These are phyloP conservation scores for Gerris lacustris DNA, from an alignment of 2,888 invertebrate genomes.

Conservation along the genomic window DNA sequence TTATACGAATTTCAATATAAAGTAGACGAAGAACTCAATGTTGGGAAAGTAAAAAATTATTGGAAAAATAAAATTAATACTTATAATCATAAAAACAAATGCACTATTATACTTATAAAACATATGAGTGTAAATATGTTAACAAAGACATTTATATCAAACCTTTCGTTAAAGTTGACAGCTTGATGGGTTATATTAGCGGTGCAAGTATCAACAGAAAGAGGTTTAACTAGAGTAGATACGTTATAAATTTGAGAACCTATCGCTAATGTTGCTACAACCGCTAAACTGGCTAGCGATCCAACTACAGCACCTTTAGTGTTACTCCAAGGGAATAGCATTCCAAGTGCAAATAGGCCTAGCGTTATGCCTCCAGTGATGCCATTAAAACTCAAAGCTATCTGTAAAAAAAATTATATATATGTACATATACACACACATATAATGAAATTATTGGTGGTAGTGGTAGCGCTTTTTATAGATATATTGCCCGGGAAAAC, in stretches of 20 bases:
- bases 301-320: slow-evolving; percentile 48
- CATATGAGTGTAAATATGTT: too few species aligned
- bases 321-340: slow-evolving; percentile 80
- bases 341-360: slow-evolving; percentile 75
- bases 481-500: too few species aligned
- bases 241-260: slow-evolving; percentile 45
- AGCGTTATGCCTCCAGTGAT: slow-evolving; percentile 79
- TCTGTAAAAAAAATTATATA: slow-evolving; percentile 36
- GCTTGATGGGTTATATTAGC: background rate
- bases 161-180: background rate
- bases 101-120: too few species aligned
- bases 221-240: background rate
- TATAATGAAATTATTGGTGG: slow-evolving; percentile 32
- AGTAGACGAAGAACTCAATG: too few species aligned
- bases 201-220: background rate
- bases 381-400: slow-evolving; percentile 76
- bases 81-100: too few species aligned
- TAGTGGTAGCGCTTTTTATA: too few species aligned
- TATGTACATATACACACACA: slow-evolving; percentile 14
- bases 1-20: too few species aligned
- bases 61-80: background rate
- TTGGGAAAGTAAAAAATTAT: background rate
- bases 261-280: slow-evolving; percentile 53
- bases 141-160: too few species aligned
- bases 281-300: slow-evolving; percentile 45